Conservation (phyloP, 1,140 invertebrate species). For the Drosophila arawakana region DNA sequence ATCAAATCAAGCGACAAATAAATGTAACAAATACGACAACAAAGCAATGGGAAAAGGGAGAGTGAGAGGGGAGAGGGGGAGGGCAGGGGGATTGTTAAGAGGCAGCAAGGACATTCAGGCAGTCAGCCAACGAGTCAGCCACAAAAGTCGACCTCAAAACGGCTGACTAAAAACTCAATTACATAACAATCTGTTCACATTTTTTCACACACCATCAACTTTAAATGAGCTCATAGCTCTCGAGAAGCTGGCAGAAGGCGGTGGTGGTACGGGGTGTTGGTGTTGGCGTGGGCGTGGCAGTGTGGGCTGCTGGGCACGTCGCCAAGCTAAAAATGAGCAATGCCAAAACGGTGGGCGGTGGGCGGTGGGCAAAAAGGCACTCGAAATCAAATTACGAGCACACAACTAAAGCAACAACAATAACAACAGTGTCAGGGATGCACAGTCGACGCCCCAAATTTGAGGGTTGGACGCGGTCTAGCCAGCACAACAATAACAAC, state of each 20-base stretch:
- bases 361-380: slow-evolving; percentile 59
- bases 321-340: slow-evolving; percentile 55
- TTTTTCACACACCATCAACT: slow-evolving; percentile 84
- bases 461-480: slow-evolving; percentile 66
- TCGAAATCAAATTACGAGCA: slow-evolving; percentile 78
- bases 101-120: slow-evolving; percentile 41
- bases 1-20: slow-evolving; percentile 81
- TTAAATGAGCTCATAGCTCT: slow-evolving; percentile 72
- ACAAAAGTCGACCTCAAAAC: slow-evolving; percentile 81
- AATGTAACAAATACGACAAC: slow-evolving; percentile 77
- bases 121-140: slow-evolving; percentile 59
- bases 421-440: slow-evolving; percentile 21
- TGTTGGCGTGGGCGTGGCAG: not conserved
- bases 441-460: slow-evolving; percentile 29
- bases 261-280: not conserved
- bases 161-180: slow-evolving; percentile 84
- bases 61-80: not conserved
- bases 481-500: slow-evolving; percentile 46
- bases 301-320: slow-evolving; percentile 54
- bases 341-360: slow-evolving; percentile 71
- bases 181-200: slow-evolving; percentile 85
- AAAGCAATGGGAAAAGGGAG: slow-evolving; percentile 13
- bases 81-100: not conserved
- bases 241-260: not conserved
- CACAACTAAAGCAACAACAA: slow-evolving; percentile 39